Evolutionary conservation across 2,797 vertebrate species (phyloP).

Genomic region (Sternotherus odoratus): DNA sequence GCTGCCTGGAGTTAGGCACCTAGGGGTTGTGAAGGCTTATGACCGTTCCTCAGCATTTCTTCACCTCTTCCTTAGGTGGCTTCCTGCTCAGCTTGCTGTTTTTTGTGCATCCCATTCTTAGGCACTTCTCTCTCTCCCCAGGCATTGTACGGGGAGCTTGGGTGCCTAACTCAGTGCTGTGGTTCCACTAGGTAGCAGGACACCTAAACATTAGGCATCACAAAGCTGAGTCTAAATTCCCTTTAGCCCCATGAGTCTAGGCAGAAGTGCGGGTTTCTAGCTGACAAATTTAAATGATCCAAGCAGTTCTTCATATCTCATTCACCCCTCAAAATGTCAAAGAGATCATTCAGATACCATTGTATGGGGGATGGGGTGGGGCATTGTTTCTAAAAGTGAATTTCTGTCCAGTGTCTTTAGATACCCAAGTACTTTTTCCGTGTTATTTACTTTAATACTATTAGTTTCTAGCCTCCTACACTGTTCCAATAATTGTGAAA

Average conservation of each 20-base stretch:
- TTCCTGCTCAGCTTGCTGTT: background rate
- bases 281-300: constrained; percentile 33
- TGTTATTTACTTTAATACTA: constrained; percentile 51
- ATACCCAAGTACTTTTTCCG: constrained; percentile 36
- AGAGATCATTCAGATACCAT: background rate
- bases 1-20: background rate
- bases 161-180: background rate
- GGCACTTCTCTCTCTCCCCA: background rate
- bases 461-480: constrained; percentile 60
- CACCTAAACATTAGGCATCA: background rate
- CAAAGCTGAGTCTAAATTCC: background rate
- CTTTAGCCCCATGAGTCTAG: background rate
- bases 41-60: background rate
- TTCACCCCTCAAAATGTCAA: background rate
- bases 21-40: background rate
- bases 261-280: background rate
- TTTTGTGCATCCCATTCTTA: background rate
- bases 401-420: constrained; percentile 49
- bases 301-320: background rate
- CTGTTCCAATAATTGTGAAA: constrained; percentile 66
- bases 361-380: background rate
- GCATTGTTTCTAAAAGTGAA: constrained; percentile 1
- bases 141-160: background rate
- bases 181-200: background rate
- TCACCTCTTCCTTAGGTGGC: background rate